phyloP scores from a whole-genome alignment of 2,797 vertebrate species.

The Microctenopoma stevenorrisi region DNA sequence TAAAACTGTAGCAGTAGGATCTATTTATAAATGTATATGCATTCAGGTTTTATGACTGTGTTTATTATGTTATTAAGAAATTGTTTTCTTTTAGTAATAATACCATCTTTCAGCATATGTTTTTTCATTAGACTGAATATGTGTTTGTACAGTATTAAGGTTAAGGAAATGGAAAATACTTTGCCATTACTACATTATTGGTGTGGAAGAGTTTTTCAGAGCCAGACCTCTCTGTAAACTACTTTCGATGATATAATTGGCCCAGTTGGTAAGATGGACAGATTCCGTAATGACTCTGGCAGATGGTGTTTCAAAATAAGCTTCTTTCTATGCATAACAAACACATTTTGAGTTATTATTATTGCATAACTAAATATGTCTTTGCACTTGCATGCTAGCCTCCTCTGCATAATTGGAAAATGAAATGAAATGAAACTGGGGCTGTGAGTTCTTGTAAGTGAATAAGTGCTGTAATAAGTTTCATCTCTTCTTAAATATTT shows the following conservation, averaged over 20 bases:
- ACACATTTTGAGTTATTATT: slow-evolving; percentile 1
- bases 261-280: slow-evolving; percentile 6
- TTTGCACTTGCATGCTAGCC: background rate
- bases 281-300: slow-evolving; percentile 12
- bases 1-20: background rate
- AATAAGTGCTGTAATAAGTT: slow-evolving; percentile 25
- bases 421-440: slow-evolving; percentile 33
- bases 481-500: slow-evolving; percentile 59
- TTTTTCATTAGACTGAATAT: background rate
- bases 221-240: slow-evolving; percentile 1
- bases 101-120: background rate
- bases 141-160: background rate
- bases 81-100: background rate
- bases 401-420: background rate
- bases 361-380: slow-evolving; percentile 25
- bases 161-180: background rate
- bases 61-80: background rate
- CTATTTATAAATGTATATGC: background rate
- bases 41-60: background rate
- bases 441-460: slow-evolving; percentile 23
- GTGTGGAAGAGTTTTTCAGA: slow-evolving; percentile 9
- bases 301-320: slow-evolving; percentile 15
- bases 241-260: slow-evolving; percentile 24
- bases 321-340: slow-evolving; percentile 9
- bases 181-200: background rate